These are phyloP conservation scores for Nixonia krombeini DNA, from an alignment of 1,140 invertebrate species.

Conservation along the genomic window DNA sequence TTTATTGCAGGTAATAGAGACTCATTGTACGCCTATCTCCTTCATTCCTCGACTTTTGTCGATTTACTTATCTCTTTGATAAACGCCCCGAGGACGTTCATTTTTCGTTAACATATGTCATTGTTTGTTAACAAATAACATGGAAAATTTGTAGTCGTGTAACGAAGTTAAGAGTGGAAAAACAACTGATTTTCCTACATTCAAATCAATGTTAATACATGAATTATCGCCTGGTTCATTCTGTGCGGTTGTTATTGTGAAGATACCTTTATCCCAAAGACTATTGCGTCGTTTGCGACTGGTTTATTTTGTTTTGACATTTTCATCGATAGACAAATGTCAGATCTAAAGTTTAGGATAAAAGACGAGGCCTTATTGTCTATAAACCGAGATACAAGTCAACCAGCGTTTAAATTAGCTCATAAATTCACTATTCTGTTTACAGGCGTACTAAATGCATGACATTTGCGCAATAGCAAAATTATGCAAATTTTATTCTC, in stretches of 20 bases:
- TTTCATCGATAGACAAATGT: slow-evolving; percentile 51
- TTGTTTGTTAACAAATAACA: too few species aligned
- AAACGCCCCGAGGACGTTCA: slow-evolving; percentile 43
- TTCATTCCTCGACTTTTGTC: slow-evolving; percentile 40
- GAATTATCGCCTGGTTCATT: too few species aligned
- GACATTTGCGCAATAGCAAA: slow-evolving; percentile 43
- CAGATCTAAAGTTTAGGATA: slow-evolving; percentile 53
- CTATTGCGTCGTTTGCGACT: slow-evolving; percentile 11
- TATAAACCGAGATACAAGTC: slow-evolving; percentile 37
- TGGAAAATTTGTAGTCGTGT: too few species aligned
- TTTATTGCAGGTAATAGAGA: slow-evolving; percentile 36
- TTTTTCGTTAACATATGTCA: slow-evolving; percentile 7
- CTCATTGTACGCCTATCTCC: slow-evolving; percentile 25
- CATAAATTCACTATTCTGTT: slow-evolving; percentile 35
- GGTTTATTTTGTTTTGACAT: slow-evolving; percentile 50
- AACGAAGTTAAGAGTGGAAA: slow-evolving; percentile 13
- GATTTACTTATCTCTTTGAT: slow-evolving; percentile 40
- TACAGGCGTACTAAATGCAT: slow-evolving; percentile 25
- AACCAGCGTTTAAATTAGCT: slow-evolving; percentile 46
- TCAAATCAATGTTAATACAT: not conserved
- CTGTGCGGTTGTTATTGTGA: slow-evolving; percentile 36
- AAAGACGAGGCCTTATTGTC: slow-evolving; percentile 49
- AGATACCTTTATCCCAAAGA: slow-evolving; percentile 19
- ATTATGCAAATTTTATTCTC: not conserved
- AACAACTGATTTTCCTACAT: slow-evolving; percentile 18